phyloP scores from a whole-genome alignment of 1,140 invertebrate species.

The Drosophila orena region DNA sequence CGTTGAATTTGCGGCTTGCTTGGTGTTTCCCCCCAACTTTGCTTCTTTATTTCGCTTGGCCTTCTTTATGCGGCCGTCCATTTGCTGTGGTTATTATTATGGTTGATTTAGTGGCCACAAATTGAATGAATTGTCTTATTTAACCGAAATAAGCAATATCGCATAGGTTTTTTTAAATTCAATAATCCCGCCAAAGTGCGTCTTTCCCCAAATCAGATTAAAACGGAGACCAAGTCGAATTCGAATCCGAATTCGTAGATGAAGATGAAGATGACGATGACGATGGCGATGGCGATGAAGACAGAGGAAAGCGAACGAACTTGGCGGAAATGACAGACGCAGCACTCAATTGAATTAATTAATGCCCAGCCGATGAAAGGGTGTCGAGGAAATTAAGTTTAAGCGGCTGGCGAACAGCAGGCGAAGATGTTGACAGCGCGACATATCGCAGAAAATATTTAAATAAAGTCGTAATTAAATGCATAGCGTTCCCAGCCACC shows the following conservation, averaged over 20 bases:
- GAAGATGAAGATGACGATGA: no score
- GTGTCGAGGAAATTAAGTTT: constrained; percentile 31
- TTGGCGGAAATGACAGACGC: constrained; percentile 67
- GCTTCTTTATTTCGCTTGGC: not conserved
- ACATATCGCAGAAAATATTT: constrained; percentile 74
- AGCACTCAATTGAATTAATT: constrained; percentile 79
- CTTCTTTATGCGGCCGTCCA: constrained; percentile 39
- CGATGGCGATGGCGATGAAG: not conserved
- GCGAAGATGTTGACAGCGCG: constrained; percentile 45
- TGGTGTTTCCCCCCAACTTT: constrained; percentile 22
- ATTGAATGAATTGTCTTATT: constrained; percentile 83
- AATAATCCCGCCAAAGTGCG: constrained; percentile 69
- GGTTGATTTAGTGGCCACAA: constrained; percentile 83
- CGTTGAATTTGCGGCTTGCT: constrained; percentile 81
- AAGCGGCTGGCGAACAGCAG: constrained; percentile 14
- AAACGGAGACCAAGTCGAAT: constrained; percentile 41
- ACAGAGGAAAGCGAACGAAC: not conserved
- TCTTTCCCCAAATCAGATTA: constrained; percentile 76
- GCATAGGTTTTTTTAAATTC: constrained; percentile 68
- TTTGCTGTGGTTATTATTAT: constrained; percentile 83
- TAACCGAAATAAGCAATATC: constrained; percentile 78
- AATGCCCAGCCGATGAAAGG: constrained; percentile 63
- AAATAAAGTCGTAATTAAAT: constrained; percentile 83
- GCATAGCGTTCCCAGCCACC: constrained; percentile 37
- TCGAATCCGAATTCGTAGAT: not conserved